phyloP scores from a whole-genome alignment of 2,888 invertebrate species.

The Falcaria lacertinaria region DNA sequence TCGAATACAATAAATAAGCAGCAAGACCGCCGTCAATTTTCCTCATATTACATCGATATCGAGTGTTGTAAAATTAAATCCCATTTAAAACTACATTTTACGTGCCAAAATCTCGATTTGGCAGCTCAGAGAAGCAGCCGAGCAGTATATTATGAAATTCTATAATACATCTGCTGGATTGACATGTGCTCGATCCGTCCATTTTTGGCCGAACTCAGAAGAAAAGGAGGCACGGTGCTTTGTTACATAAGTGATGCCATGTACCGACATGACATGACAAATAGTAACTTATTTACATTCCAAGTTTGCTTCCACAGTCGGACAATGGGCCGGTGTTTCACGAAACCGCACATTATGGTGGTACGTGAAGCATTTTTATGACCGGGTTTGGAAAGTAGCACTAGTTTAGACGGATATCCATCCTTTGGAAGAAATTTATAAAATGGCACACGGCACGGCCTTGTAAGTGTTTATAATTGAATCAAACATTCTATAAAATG shows the following conservation, averaged over 20 bases:
- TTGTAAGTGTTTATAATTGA: too few species aligned
- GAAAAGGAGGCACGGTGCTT: background rate
- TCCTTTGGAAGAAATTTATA: too few species aligned
- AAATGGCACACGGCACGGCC: too few species aligned
- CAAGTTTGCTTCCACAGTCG: constrained; percentile 8
- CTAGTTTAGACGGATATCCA: background rate
- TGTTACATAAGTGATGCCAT: background rate
- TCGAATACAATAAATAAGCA: too few species aligned
- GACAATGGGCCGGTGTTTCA: constrained; percentile 3
- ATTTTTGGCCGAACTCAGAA: background rate
- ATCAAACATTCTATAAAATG: too few species aligned
- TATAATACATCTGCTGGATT: background rate
- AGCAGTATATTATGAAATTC: too few species aligned
- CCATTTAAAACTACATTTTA: too few species aligned
- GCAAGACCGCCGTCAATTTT: too few species aligned
- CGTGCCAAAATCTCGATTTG: too few species aligned
- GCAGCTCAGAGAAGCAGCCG: too few species aligned
- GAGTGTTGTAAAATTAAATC: too few species aligned
- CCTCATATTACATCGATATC: too few species aligned
- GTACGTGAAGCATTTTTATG: constrained; percentile 14
- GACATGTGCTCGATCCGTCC: background rate
- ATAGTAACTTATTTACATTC: constrained; percentile 20
- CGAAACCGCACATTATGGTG: constrained; percentile 12
- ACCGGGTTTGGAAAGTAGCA: constrained; percentile 11
- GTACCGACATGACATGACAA: background rate